Evolutionary conservation across 2,797 vertebrate genomes (phyloP).

Genomic region (Todus mexicanus): DNA sequence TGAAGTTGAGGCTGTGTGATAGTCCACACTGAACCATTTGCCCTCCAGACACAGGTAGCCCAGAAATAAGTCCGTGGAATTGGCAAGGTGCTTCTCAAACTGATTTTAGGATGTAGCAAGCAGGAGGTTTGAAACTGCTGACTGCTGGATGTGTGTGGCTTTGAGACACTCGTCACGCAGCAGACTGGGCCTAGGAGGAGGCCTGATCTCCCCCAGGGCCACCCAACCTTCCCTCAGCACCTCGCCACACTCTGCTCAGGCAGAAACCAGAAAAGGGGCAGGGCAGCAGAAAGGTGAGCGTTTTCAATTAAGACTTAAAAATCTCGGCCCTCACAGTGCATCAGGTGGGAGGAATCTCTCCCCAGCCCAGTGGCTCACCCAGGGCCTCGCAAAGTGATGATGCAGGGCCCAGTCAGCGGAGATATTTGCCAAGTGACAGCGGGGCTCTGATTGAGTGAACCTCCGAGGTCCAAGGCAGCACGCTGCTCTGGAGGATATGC

Average conservation of each 20-base stretch:
- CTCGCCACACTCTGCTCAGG: neutral
- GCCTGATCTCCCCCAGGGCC: neutral
- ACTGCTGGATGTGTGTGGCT: neutral
- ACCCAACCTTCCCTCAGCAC: neutral
- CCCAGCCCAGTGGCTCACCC: neutral
- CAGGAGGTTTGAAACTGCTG: neutral
- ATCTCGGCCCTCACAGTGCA: neutral
- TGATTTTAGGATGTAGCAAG: neutral
- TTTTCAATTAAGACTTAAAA: slow-evolving; percentile 55
- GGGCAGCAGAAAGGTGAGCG: neutral
- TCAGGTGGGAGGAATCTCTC: slow-evolving; percentile 20
- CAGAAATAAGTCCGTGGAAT: neutral
- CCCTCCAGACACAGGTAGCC: neutral
- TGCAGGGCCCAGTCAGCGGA: neutral
- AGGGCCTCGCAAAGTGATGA: slow-evolving; percentile 16
- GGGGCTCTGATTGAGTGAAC: slow-evolving; percentile 65
- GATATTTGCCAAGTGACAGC: slow-evolving; percentile 50
- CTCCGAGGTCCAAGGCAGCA: slow-evolving; percentile 28
- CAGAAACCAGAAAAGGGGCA: neutral
- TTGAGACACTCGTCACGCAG: neutral
- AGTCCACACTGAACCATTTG: neutral
- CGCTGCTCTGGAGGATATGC: slow-evolving; percentile 28
- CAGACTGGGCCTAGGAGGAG: neutral
- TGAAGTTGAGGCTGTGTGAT: neutral
- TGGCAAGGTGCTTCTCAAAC: accelerated